Conservation (phyloP, 2,113 vertebrate genomes). For the Oncorhynchus clarkii region DNA sequence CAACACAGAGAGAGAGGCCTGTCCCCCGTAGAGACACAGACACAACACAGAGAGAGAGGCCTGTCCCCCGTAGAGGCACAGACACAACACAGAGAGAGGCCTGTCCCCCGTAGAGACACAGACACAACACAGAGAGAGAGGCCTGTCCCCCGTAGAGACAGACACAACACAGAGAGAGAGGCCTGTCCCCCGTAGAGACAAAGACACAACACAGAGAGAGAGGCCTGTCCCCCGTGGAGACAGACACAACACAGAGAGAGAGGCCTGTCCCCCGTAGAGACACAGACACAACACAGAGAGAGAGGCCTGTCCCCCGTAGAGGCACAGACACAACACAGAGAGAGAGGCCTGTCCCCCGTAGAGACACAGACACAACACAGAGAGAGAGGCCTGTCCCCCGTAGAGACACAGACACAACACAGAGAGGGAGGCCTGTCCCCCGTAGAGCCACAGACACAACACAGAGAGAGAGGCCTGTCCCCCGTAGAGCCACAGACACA, state of each 20-base stretch:
- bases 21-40: too few species aligned
- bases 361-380: background rate
- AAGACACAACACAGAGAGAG: background rate
- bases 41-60: background rate
- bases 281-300: background rate
- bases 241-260: background rate
- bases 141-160: background rate
- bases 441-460: too few species aligned
- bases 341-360: too few species aligned
- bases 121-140: background rate
- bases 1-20: background rate
- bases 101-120: too few species aligned
- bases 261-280: background rate
- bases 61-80: background rate
- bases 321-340: background rate
- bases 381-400: background rate
- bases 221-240: too few species aligned
- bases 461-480: too few species aligned
- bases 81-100: background rate
- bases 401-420: background rate
- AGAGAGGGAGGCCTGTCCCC: too few species aligned
- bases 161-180: background rate
- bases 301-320: too few species aligned
- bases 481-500: background rate
- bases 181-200: background rate